Base-by-base conservation (phyloP, 1,140 invertebrate species). In the Listronotus oregonensis region DNA sequence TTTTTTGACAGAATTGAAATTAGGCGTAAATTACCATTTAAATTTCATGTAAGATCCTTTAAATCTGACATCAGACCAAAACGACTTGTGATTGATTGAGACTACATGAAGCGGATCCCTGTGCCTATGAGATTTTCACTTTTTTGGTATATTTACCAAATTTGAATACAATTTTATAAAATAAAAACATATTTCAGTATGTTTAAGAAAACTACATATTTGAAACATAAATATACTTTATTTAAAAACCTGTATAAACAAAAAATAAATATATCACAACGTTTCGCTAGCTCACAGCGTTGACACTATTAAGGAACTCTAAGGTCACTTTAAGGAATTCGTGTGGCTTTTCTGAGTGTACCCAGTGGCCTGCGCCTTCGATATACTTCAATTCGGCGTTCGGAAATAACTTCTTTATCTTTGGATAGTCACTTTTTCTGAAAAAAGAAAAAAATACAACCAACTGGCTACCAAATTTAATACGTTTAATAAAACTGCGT, bases 311-410 rank as follows among this genome's bases (percentile, higher is more conserved):
- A 6, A 84, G 66, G 62, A 87, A 87, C 54, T 84, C 80, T 60
- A 80, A 79, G 11, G 85, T 81, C 68, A 82, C 69, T 66, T 84
- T 80, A 9, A 95, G 74, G 79, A 98, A 97, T 73, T 92, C 86
- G 2, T 82, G 74, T 1, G 95, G 93, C 77, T 95, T 91, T 67
- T 98, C 94, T 54, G 91, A 88, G 75, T 98, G 96, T 8, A 96
- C 87, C 91, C 94, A 95, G 78, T 98, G 96, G 6, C 93, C 92
- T 15, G 95, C 91, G 62, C 86, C 87, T 34, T 86, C 81, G 46
- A 98, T 84, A 73, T 88, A 90, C 57, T 84, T 77, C 59, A 97
- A 84, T 66, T 87, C 79, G 0, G 90, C 87, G 7, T 84, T 81
- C 0, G 94, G 92, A 77, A 97, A 98, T 12, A 92, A 77, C 64